phyloP scores from a whole-genome alignment of 30 jellyfish, hydroid and myxozoan species.

The Sanderia malayensis region DNA sequence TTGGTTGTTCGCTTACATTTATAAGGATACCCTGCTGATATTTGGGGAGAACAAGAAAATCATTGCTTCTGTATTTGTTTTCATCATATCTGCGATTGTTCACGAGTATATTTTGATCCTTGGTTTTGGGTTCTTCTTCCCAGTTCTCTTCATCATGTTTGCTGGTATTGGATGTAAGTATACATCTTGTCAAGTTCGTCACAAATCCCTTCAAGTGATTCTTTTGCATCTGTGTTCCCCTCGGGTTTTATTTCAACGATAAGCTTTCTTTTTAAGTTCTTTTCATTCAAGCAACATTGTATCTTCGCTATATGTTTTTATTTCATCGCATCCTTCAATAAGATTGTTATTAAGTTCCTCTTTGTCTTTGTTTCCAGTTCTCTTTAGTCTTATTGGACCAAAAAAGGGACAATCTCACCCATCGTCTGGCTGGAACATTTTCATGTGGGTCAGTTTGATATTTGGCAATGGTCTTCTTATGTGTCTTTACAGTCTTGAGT shows the following conservation, averaged over 20 bases:
- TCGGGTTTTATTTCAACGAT: too few species aligned
- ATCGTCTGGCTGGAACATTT: constrained; percentile 74
- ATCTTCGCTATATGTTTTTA: too few species aligned
- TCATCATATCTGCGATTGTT: constrained; percentile 73
- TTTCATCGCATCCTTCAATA: too few species aligned
- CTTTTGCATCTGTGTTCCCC: too few species aligned
- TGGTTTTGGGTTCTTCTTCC: constrained; percentile 88
- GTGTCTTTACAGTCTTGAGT: constrained; percentile 83
- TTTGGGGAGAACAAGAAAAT: constrained; percentile 67
- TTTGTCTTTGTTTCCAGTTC: constrained; percentile 32
- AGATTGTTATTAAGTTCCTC: too few species aligned
- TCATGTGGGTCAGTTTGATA: constrained; percentile 82
- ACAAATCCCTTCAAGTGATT: too few species aligned
- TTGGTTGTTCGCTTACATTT: constrained; percentile 87
- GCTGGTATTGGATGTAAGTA: constrained; percentile 94
- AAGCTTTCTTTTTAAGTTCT: not conserved
- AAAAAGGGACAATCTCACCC: constrained; percentile 64
- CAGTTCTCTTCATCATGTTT: constrained; percentile 76
- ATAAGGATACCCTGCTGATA: constrained; percentile 53
- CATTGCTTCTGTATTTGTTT: constrained; percentile 61
- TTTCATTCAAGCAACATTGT: not conserved
- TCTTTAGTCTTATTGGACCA: constrained; percentile 72
- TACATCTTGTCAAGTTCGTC: too few species aligned
- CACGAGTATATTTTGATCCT: constrained; percentile 86
- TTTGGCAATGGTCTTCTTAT: constrained; percentile 81